Percentiles rank a stretch among this genome's conserved stretches.
Evolutionary conservation across 1,140 invertebrate species (phyloP).

Genomic region (Hormaphis cornu): DNA sequence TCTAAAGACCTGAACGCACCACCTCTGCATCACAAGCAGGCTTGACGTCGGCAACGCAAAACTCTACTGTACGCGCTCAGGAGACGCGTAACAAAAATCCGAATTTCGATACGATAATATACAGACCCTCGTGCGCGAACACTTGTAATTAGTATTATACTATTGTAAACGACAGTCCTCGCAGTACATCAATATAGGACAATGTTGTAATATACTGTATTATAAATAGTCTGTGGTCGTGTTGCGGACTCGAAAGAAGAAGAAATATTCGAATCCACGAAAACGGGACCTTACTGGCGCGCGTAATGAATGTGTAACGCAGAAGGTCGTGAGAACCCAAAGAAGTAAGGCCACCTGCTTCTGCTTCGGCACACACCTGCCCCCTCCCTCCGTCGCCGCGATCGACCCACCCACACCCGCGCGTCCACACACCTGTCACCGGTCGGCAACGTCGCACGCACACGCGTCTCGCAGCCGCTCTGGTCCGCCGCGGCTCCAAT

Average conservation of each 20-base stretch:
- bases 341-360: constrained; percentile 30
- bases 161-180: background rate
- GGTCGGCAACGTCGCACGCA: constrained; percentile 26
- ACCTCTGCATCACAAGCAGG: too few relatives aligned
- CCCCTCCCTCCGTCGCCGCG: background rate
- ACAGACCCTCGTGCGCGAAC: too few relatives aligned
- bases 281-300: constrained; percentile 30
- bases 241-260: background rate
- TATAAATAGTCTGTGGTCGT: background rate
- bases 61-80: too few relatives aligned
- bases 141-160: too few relatives aligned
- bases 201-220: too few relatives aligned
- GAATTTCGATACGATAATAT: too few relatives aligned
- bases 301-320: background rate
- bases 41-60: too few relatives aligned
- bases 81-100: too few relatives aligned
- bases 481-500: background rate
- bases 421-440: constrained; percentile 26
- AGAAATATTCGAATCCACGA: constrained; percentile 8
- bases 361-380: constrained; percentile 29
- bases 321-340: constrained; percentile 29
- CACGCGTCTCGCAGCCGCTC: background rate
- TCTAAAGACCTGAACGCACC: too few relatives aligned
- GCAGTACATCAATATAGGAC: too few relatives aligned
- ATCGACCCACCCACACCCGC: constrained; percentile 16